Conservation (phyloP, 2,113 vertebrate genomes). For the Setophaga petechia region DNA sequence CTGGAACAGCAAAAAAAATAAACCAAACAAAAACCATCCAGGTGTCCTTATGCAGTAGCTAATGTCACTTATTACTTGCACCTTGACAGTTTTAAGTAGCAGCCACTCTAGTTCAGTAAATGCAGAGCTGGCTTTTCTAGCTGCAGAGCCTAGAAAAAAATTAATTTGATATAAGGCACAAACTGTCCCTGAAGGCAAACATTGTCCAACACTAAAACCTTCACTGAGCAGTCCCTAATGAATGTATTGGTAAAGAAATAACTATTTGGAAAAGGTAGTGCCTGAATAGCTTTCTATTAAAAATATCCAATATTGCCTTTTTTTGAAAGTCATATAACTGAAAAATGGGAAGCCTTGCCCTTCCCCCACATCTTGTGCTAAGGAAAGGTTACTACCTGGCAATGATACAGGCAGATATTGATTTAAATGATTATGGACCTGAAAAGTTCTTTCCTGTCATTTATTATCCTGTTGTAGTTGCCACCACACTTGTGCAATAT, state of each 20-base stretch:
- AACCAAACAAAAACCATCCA: not conserved
- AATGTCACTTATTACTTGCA: constrained; percentile 12
- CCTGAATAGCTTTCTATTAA: constrained; percentile 32
- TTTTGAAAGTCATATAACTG: constrained; percentile 27
- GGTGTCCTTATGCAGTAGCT: constrained; percentile 16
- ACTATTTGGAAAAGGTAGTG: constrained; percentile 30
- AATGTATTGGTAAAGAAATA: constrained; percentile 61
- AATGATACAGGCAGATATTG: constrained; percentile 58
- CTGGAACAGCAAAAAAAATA: not conserved
- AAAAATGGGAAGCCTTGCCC: constrained; percentile 49
- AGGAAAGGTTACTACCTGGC: constrained; percentile 59
- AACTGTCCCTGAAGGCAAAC: constrained; percentile 44
- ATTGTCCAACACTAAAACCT: constrained; percentile 31
- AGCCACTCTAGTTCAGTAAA: constrained; percentile 31
- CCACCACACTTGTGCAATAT: constrained; percentile 42
- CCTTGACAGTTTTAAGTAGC: constrained; percentile 32
- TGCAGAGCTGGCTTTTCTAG: not conserved
- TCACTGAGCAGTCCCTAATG: constrained; percentile 26
- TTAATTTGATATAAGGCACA: constrained; percentile 37
- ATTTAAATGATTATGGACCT: constrained; percentile 68
- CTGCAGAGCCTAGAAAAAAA: constrained; percentile 36
- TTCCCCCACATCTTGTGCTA: constrained; percentile 6
- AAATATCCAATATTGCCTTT: constrained; percentile 37
- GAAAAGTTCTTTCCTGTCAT: constrained; percentile 71
- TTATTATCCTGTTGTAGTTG: constrained; percentile 66